Conservation (phyloP, 2,113 vertebrate species). For the Bambusicola thoracicus region DNA sequence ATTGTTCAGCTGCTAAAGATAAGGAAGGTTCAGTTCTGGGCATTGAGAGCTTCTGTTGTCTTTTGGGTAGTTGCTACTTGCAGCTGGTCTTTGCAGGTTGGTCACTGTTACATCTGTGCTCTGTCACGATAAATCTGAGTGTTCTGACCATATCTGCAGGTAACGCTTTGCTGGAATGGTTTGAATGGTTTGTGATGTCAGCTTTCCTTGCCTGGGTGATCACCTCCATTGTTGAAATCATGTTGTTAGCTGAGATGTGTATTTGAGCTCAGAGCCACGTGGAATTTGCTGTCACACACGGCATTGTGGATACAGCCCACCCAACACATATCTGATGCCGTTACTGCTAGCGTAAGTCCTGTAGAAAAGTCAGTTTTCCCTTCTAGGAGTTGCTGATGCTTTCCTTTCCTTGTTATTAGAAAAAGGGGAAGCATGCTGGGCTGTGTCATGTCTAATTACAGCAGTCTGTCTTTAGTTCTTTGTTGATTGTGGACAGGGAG, state of each 20-base stretch:
- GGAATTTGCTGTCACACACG: not conserved
- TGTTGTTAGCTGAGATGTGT: not conserved
- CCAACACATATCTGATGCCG: rapidly evolving
- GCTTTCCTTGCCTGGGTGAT: not conserved
- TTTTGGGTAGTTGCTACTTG: not conserved
- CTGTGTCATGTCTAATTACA: not conserved
- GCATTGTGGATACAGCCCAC: rapidly evolving
- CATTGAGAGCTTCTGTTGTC: not conserved
- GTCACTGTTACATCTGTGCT: not conserved
- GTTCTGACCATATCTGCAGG: not conserved
- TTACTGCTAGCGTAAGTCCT: not conserved
- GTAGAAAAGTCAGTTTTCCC: not conserved
- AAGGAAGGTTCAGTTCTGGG: not conserved
- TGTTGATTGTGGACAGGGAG: not conserved
- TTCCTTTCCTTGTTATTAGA: not conserved
- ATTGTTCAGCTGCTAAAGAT: not conserved
- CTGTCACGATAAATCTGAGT: not conserved
- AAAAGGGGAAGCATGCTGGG: not conserved
- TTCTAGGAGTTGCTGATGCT: not conserved
- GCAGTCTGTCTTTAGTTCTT: not conserved
- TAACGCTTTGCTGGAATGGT: rapidly evolving
- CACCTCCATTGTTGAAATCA: not conserved
- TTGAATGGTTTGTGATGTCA: not conserved
- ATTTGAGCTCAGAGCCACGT: not conserved
- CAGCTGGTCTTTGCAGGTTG: rapidly evolving